These are phyloP conservation scores for Bhutanitis thaidina DNA, from an alignment of 2,888 invertebrate genomes.

Conservation along the genomic window DNA sequence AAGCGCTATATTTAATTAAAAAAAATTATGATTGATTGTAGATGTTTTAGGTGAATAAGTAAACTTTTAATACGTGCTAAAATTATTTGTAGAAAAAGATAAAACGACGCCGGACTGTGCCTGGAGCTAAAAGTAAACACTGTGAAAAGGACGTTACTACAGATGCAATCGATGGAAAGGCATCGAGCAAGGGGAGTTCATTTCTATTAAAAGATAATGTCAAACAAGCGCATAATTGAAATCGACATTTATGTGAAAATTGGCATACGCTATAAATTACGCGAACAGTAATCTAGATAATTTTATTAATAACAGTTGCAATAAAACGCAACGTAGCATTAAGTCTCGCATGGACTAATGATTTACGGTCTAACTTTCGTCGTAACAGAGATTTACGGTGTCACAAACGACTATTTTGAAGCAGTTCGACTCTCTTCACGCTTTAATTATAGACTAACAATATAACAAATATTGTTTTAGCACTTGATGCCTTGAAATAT, in stretches of 20 bases:
- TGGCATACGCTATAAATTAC: conserved; percentile 48
- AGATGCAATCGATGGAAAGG: neutral
- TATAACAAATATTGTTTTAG: conserved; percentile 64
- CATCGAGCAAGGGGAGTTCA: neutral
- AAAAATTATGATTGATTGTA: too few relatives aligned
- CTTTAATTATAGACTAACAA: conserved; percentile 72
- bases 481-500: conserved; percentile 56
- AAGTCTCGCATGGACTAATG: conserved; percentile 52
- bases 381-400: conserved; percentile 71
- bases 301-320: conserved; percentile 57
- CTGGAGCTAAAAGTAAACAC: neutral
- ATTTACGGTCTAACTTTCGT: conserved; percentile 66
- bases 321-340: conserved; percentile 69
- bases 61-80: neutral
- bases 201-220: conserved; percentile 12
- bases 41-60: too few relatives aligned
- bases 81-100: neutral
- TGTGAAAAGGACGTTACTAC: neutral
- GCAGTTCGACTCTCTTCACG: conserved; percentile 65
- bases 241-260: conserved; percentile 18
- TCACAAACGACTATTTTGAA: conserved; percentile 67
- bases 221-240: conserved; percentile 7
- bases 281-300: conserved; percentile 44
- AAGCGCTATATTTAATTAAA: too few relatives aligned
- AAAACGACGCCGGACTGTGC: neutral